Evolutionary conservation across 2,113 vertebrate genomes (phyloP).

Genomic region (Orycteropus afer): DNA sequence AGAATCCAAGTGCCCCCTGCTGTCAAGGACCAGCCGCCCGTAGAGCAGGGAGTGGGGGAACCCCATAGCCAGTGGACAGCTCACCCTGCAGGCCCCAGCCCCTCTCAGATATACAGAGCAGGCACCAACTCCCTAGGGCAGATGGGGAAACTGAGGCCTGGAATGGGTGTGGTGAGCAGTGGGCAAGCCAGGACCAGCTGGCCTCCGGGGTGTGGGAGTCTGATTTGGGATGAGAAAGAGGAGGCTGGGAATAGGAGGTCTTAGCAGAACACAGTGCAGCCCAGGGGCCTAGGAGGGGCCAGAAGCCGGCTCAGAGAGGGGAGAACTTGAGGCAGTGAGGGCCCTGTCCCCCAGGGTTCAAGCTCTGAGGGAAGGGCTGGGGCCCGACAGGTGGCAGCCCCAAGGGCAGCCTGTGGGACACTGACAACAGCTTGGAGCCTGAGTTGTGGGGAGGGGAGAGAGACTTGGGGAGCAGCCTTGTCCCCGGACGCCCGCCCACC

Average conservation of each 20-base stretch:
- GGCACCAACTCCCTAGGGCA: fast-evolving
- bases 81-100: background rate
- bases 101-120: background rate
- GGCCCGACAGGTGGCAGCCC: background rate
- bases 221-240: background rate
- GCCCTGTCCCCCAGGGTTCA: background rate
- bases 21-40: background rate
- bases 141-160: background rate
- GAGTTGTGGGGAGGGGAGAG: background rate
- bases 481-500: background rate
- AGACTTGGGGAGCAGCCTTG: background rate
- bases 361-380: background rate
- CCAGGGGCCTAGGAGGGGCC: fast-evolving
- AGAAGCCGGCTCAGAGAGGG: background rate
- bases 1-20: constrained; percentile 76
- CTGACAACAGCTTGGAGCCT: background rate
- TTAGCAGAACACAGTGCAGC: background rate
- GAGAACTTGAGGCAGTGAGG: background rate
- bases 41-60: background rate
- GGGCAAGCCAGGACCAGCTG: background rate
- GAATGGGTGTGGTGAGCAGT: fast-evolving
- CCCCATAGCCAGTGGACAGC: background rate
- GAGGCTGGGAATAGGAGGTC: fast-evolving
- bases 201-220: background rate
- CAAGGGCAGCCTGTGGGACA: no score